Conservation (phyloP, 1,140 invertebrate species). For the Calosoma granatense region DNA sequence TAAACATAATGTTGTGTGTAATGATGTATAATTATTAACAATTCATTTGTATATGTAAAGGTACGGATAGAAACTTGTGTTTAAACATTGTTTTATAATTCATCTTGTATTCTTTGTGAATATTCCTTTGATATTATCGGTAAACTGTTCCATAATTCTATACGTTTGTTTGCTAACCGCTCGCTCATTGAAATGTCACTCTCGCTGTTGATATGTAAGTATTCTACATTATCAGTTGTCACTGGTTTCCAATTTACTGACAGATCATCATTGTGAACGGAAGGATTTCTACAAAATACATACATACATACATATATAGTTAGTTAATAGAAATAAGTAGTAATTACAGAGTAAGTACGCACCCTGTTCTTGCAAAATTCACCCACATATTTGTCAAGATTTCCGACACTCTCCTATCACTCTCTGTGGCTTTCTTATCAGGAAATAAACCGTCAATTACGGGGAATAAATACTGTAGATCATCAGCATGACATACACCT, state of each 20-base stretch:
- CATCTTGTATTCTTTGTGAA: neutral
- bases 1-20: neutral
- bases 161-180: conserved; percentile 32
- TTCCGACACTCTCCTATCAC: conserved; percentile 40
- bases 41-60: too few relatives aligned
- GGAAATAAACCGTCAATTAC: conserved; percentile 46
- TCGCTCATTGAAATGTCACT: conserved; percentile 31
- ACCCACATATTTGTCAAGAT: conserved; percentile 53
- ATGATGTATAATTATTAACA: too few relatives aligned
- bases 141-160: conserved; percentile 36
- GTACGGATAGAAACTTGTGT: too few relatives aligned
- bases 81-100: neutral
- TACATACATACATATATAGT: neutral
- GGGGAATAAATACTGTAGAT: conserved; percentile 62
- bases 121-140: conserved; percentile 16
- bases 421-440: conserved; percentile 33
- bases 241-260: conserved; percentile 40
- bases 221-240: conserved; percentile 34
- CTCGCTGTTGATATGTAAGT: conserved; percentile 33
- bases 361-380: conserved; percentile 60
- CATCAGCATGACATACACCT: conserved; percentile 63
- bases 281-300: conserved; percentile 37
- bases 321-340: conserved; percentile 8
- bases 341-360: conserved; percentile 23
- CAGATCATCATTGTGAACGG: conserved; percentile 27